Evolutionary conservation across 1,140 invertebrate species (phyloP), one percentile per base, ranked within the genome.

Genomic region (Bombyx mandarina): DNA sequence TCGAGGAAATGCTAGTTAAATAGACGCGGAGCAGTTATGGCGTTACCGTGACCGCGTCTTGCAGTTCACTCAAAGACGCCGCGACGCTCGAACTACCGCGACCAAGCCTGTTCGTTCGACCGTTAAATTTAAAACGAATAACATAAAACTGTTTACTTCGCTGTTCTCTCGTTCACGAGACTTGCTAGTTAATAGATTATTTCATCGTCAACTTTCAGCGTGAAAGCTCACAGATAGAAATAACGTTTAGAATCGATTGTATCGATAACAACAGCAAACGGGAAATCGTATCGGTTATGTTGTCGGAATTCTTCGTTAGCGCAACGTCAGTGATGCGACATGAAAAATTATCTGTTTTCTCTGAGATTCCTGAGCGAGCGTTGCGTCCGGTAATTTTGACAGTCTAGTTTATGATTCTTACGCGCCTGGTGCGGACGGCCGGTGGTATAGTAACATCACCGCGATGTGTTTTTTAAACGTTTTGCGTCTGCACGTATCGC

Each of bases 401-500:
- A 66, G 61, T 63, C 57, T 60, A 45, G 66, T 64, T 59, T 65
- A 73, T 77, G n/a, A 47, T 73, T 67, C 67, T 56, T 72, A 70
- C 45, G 26, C 26, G 26, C 26, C 26, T 35, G 26, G 26, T 35
- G 26, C 26, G 26, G 26, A 5, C 26, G 26, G 26, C 26, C 4
- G 26, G 26, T 35, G 26, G 2, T 35, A 35, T 1, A 35, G 26
- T 5, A 35, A 35, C 26, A 0, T 35, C 26, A 35, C 26, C 26
- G 26, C 26, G 58, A 88, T 88, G 87, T 88, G 87, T 73, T 86
- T 88, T 58, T 65, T 88, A 35, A 88, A 88, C 62, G 83, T 88
- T 18, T 58, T 88, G 12, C 75, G 87, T 3, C 61, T 88, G n/a
- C 87, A 88, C 46, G 83, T 88, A 6, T 79, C 84, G 1, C 85